phyloP scores from a whole-genome alignment of 2,888 invertebrate species.

The Agrotis puta region DNA sequence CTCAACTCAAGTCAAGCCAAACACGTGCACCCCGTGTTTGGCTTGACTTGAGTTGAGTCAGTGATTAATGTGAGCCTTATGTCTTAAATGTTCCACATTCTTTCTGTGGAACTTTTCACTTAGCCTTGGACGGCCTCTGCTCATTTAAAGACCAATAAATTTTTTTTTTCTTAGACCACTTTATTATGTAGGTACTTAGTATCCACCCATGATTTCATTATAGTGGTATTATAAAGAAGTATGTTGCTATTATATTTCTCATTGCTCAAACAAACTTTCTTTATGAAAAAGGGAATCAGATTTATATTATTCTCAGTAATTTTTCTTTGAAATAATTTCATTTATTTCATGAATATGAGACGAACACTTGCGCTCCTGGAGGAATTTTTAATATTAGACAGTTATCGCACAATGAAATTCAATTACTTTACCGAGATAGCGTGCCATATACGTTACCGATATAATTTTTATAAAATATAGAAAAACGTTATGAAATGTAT shows the following conservation, averaged over 20 bases:
- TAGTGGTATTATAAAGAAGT: slow-evolving; percentile 30
- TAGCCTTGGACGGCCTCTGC: neutral
- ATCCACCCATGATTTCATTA: slow-evolving; percentile 15
- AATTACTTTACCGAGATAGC: slow-evolving; percentile 4
- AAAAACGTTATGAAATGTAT: too few species aligned
- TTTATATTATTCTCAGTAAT: neutral
- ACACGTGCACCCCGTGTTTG: too few species aligned
- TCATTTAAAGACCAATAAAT: slow-evolving; percentile 46
- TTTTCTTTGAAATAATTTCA: slow-evolving; percentile 31
- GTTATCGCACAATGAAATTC: slow-evolving; percentile 6
- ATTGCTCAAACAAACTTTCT: slow-evolving; percentile 11
- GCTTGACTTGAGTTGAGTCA: too few species aligned
- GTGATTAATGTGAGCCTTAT: neutral
- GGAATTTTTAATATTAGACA: slow-evolving; percentile 27
- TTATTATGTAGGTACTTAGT: slow-evolving; percentile 41
- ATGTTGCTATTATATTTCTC: slow-evolving; percentile 10
- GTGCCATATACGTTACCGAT: too few species aligned
- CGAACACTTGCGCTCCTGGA: slow-evolving; percentile 7
- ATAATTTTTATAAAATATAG: too few species aligned
- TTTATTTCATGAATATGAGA: slow-evolving; percentile 27
- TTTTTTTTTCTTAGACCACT: slow-evolving; percentile 35
- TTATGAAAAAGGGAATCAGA: neutral
- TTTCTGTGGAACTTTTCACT: slow-evolving; percentile 6
- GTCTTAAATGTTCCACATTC: neutral
- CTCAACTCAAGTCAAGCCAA: too few species aligned